Evolutionary conservation across 2,113 vertebrate species (phyloP).

Genomic region (Colossoma macropomum): DNA sequence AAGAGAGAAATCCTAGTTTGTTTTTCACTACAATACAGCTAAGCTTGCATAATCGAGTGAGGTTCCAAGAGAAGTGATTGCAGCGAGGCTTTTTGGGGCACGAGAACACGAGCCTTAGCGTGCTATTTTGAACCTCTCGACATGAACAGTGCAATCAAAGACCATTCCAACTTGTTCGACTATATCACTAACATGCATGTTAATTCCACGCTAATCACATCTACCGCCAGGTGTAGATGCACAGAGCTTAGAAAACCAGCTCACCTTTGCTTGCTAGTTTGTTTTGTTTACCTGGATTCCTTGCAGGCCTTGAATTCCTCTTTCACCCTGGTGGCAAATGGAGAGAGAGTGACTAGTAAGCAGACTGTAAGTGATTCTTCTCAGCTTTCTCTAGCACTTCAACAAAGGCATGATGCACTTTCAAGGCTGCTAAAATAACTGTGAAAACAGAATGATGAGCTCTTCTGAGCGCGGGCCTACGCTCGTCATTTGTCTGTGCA

Average conservation of each 20-base stretch:
- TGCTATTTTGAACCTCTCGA: background rate
- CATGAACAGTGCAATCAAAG: background rate
- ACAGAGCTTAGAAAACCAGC: too few relatives aligned
- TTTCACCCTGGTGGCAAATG: conserved; percentile 78
- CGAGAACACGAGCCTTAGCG: background rate
- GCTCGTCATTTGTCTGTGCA: background rate
- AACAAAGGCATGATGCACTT: background rate
- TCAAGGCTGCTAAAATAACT: background rate
- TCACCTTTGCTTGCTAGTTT: background rate
- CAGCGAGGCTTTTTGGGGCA: background rate
- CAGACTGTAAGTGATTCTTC: background rate
- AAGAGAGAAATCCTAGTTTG: conserved; percentile 3
- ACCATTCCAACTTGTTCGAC: background rate
- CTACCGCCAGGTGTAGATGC: too few relatives aligned
- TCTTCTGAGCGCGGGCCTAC: background rate
- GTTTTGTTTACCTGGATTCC: conserved; percentile 83
- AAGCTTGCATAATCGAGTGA: background rate
- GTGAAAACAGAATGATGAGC: background rate
- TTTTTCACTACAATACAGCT: conserved; percentile 25
- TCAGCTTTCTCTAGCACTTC: background rate
- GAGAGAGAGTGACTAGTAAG: conserved; percentile 25
- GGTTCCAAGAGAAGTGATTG: background rate
- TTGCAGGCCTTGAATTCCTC: conserved; percentile 78
- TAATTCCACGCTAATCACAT: background rate
- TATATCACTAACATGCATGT: background rate